Conservation (phyloP, 2,888 invertebrate species). For the Adineta ricciae region DNA sequence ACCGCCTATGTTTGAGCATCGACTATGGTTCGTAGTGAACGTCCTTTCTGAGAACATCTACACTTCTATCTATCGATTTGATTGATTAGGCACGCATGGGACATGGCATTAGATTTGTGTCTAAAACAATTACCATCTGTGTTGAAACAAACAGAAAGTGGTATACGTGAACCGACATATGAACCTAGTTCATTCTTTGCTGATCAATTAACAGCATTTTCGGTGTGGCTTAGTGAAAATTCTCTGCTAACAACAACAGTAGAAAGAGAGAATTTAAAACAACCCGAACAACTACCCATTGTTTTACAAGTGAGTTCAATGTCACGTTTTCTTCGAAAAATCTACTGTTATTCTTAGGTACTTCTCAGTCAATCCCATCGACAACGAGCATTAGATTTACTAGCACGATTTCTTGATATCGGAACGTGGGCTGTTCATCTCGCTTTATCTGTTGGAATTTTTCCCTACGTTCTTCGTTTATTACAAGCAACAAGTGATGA, state of each 20-base stretch:
- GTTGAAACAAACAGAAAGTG: neutral
- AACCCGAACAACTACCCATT: conserved; percentile 90
- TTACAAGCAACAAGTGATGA: conserved; percentile 76
- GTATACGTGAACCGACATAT: conserved; percentile 36
- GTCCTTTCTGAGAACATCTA: neutral
- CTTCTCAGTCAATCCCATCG: conserved; percentile 58
- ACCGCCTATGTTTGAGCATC: conserved; percentile 70
- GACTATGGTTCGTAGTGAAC: conserved; percentile 55
- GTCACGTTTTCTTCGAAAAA: too few relatives aligned
- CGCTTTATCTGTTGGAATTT: conserved; percentile 91
- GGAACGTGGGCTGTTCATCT: conserved; percentile 68
- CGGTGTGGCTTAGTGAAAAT: conserved; percentile 78
- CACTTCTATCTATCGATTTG: too few relatives aligned
- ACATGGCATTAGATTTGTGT: conserved; percentile 84
- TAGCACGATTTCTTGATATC: conserved; percentile 82
- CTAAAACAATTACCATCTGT: conserved; percentile 69
- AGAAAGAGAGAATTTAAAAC: conserved; percentile 56
- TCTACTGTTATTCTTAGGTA: conserved; percentile 21
- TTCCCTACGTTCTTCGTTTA: conserved; percentile 91
- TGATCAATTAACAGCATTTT: conserved; percentile 91
- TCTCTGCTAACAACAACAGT: conserved; percentile 52
- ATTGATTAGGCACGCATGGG: conserved; percentile 65
- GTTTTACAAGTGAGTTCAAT: conserved; percentile 78
- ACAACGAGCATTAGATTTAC: conserved; percentile 78
- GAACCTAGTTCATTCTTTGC: conserved; percentile 74